Percentiles rank a stretch among this genome's conserved stretches.
phyloP scores from a whole-genome alignment of 2,113 vertebrate genomes.

The Danionella cerebrum region DNA sequence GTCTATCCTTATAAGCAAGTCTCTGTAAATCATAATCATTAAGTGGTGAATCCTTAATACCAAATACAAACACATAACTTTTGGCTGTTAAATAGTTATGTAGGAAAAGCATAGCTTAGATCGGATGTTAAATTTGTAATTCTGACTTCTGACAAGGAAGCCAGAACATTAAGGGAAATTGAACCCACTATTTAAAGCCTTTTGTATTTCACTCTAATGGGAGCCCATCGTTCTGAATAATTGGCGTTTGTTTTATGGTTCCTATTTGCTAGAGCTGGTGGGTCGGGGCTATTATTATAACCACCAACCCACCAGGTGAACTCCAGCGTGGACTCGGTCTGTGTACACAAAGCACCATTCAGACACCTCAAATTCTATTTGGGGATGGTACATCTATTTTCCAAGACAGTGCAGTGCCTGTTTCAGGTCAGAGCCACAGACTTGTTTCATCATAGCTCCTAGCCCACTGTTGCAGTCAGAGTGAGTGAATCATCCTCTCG shows the following conservation, averaged over 20 bases:
- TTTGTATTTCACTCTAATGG: no score
- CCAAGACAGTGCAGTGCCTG: not conserved
- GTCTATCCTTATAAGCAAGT: no score
- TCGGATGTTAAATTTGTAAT: no score
- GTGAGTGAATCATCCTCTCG: constrained; percentile 25
- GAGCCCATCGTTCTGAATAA: not conserved
- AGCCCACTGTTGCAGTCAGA: not conserved
- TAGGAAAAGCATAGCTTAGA: no score
- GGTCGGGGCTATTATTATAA: not conserved
- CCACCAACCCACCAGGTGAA: not conserved
- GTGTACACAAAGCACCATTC: constrained; percentile 4
- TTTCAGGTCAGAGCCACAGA: not conserved
- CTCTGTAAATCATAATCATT: no score
- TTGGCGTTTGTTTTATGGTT: not conserved
- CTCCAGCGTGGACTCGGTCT: not conserved
- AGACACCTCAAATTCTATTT: constrained; percentile 1
- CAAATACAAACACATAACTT: no score
- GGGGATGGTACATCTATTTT: not conserved
- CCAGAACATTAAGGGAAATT: no score
- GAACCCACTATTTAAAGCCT: no score
- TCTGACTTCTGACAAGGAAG: no score
- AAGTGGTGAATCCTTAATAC: no score
- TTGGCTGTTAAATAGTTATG: no score
- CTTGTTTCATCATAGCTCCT: constrained; percentile 1
- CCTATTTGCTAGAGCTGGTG: not conserved